phyloP scores from a whole-genome alignment of 2,113 vertebrate species.

The Harpagus bidentatus region DNA sequence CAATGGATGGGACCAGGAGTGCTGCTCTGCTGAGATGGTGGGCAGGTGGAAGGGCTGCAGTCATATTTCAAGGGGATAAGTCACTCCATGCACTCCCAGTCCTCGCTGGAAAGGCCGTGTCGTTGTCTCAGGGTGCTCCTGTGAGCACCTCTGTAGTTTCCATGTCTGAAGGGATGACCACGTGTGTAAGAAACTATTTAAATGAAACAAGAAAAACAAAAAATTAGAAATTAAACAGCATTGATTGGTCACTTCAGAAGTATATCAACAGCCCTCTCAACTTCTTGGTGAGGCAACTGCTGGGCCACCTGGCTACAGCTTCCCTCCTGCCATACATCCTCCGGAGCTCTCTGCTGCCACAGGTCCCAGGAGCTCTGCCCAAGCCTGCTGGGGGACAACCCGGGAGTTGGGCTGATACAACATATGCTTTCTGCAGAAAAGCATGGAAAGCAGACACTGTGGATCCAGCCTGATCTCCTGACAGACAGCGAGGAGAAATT shows the following conservation, averaged over 20 bases:
- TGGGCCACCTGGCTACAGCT: not conserved
- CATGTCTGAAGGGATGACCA: not conserved
- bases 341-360: not conserved
- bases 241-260: not conserved
- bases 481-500: not conserved
- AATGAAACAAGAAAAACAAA: not conserved
- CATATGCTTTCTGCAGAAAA: not conserved
- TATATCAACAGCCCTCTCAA: not conserved
- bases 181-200: not conserved
- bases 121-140: not conserved
- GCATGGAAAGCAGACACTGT: not conserved
- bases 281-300: not conserved
- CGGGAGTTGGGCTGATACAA: not conserved
- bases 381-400: too few species aligned
- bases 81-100: not conserved
- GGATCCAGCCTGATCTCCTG: not conserved
- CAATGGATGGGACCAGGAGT: not conserved
- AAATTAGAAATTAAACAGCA: not conserved
- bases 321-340: not conserved
- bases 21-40: fast-evolving
- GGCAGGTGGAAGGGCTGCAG: not conserved
- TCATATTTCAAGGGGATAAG: not conserved
- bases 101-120: fast-evolving
- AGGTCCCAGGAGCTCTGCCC: not conserved
- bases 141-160: not conserved